phyloP scores from a whole-genome alignment of 2,797 vertebrate genomes.

The Fundulus diaphanus region DNA sequence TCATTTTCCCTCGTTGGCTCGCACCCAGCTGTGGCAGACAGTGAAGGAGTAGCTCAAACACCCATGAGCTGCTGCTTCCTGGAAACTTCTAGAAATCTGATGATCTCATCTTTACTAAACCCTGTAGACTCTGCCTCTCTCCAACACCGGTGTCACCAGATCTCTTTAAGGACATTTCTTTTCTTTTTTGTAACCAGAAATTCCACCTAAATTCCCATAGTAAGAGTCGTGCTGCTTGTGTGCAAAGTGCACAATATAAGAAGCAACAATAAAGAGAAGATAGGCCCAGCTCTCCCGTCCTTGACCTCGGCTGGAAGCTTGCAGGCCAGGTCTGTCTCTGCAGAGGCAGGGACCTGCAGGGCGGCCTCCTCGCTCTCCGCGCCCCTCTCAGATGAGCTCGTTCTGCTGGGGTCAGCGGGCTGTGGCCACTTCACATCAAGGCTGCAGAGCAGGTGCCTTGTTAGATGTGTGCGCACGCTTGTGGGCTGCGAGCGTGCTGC shows the following conservation, averaged over 20 bases:
- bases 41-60: constrained; percentile 70
- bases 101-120: constrained; percentile 36
- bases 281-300: constrained; percentile 39
- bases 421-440: constrained; percentile 66
- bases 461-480: constrained; percentile 20
- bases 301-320: constrained; percentile 57
- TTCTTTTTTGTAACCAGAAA: constrained; percentile 34
- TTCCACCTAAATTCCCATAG: constrained; percentile 33
- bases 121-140: constrained; percentile 3
- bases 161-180: neutral
- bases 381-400: constrained; percentile 72
- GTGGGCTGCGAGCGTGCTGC: constrained; percentile 35
- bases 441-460: constrained; percentile 71
- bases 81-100: constrained; percentile 67
- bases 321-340: constrained; percentile 56
- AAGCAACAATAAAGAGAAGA: constrained; percentile 47
- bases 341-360: constrained; percentile 64
- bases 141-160: no score
- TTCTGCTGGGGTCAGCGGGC: constrained; percentile 69
- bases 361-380: constrained; percentile 24
- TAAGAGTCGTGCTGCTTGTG: constrained; percentile 38
- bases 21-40: constrained; percentile 79
- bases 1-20: constrained; percentile 62
- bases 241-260: constrained; percentile 26
- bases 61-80: constrained; percentile 65